Conservation (phyloP, 1,140 invertebrate genomes). For the Protaetia brevitarsis region DNA sequence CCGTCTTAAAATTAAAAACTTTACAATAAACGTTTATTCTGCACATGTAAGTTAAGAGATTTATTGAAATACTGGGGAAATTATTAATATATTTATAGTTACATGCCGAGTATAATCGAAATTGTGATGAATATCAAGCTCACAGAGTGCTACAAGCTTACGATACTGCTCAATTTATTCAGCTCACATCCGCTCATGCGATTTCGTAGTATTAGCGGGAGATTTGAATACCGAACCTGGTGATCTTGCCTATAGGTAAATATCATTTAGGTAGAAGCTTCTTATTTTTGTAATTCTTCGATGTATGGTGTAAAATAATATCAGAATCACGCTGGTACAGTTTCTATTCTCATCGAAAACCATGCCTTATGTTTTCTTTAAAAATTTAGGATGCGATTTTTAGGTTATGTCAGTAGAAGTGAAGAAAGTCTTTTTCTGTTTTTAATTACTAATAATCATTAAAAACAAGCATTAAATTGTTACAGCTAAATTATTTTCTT, state of each 20-base stretch:
- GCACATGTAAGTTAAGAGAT: slow-evolving; percentile 85
- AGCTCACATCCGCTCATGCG: slow-evolving; percentile 73
- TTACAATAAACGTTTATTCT: slow-evolving; percentile 80
- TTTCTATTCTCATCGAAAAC: too few relatives aligned
- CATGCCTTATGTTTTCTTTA: too few relatives aligned
- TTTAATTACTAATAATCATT: too few relatives aligned
- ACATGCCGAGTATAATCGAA: slow-evolving; percentile 90
- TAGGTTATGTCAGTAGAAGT: too few relatives aligned
- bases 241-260: slow-evolving; percentile 75
- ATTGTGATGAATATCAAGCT: slow-evolving; percentile 83
- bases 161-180: slow-evolving; percentile 91
- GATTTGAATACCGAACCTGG: slow-evolving; percentile 90
- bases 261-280: not conserved
- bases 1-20: slow-evolving; percentile 61
- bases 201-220: slow-evolving; percentile 83
- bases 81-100: slow-evolving; percentile 60
- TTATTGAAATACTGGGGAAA: too few relatives aligned
- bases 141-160: slow-evolving; percentile 90
- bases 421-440: too few relatives aligned
- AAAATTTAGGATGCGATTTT: too few relatives aligned
- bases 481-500: too few relatives aligned
- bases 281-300: not conserved
- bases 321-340: too few relatives aligned
- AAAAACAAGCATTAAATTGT: too few relatives aligned
- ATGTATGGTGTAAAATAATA: slow-evolving; percentile 20